phyloP scores from a whole-genome alignment of 2,888 invertebrate species.

The Nemapogon koenigi region DNA sequence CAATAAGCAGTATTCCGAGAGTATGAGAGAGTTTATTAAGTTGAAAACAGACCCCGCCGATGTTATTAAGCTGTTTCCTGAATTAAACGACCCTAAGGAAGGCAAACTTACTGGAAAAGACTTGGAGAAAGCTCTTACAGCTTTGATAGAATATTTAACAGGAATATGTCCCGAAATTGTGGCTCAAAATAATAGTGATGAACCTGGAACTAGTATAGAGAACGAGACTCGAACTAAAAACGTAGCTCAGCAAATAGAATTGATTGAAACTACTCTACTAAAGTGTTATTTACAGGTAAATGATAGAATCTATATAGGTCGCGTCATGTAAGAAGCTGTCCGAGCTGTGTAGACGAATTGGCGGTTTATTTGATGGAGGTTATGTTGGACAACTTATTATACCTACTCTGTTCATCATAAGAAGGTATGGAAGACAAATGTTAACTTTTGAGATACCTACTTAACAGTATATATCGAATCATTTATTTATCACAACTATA shows the following conservation, averaged over 20 bases:
- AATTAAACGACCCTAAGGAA: slow-evolving; percentile 61
- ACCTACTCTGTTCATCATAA: too few relatives aligned
- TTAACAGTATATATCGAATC: too few relatives aligned
- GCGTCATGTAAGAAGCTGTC: too few relatives aligned
- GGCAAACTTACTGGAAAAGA: slow-evolving; percentile 80
- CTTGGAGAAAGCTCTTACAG: slow-evolving; percentile 84
- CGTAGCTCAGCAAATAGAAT: slow-evolving; percentile 69
- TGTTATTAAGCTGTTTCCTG: slow-evolving; percentile 94
- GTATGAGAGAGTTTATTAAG: slow-evolving; percentile 90
- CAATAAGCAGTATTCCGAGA: slow-evolving; percentile 84
- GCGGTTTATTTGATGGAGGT: too few relatives aligned
- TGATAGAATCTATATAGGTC: too few relatives aligned
- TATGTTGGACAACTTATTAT: too few relatives aligned
- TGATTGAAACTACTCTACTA: slow-evolving; percentile 95
- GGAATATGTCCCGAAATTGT: slow-evolving; percentile 66
- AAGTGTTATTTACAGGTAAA: slow-evolving; percentile 94
- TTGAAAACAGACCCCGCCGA: slow-evolving; percentile 93
- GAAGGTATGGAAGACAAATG: too few relatives aligned
- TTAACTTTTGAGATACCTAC: too few relatives aligned
- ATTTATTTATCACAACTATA: too few relatives aligned
- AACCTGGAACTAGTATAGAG: slow-evolving; percentile 1
- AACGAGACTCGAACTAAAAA: slow-evolving; percentile 31
- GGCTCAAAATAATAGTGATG: background rate
- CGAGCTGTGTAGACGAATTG: too few relatives aligned
- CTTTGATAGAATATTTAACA: slow-evolving; percentile 89